These are phyloP conservation scores for Girardinus metallicus DNA, from an alignment of 2,797 vertebrate genomes.

Conservation along the genomic window DNA sequence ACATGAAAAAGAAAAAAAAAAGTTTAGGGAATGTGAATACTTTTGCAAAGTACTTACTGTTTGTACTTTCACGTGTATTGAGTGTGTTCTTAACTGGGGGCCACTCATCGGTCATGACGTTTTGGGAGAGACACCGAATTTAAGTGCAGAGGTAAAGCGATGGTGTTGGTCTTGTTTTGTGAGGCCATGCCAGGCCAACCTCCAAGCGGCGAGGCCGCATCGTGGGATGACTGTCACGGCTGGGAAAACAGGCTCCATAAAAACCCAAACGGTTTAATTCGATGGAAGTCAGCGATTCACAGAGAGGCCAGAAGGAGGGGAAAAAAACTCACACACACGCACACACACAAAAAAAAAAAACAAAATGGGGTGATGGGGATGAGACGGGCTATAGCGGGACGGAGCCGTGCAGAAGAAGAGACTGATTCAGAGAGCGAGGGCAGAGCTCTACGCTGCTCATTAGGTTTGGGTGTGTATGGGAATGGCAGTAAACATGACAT, in stretches of 20 bases:
- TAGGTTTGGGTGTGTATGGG: conserved; percentile 82
- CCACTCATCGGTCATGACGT: conserved; percentile 21
- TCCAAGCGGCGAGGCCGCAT: conserved; percentile 33
- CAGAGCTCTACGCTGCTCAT: conserved; percentile 61
- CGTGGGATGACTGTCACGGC: conserved; percentile 17
- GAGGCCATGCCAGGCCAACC: conserved; percentile 57
- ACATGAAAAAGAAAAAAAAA: no score
- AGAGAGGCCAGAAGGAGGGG: conserved; percentile 21
- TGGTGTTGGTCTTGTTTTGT: conserved; percentile 53
- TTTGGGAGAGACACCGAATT: conserved; percentile 18
- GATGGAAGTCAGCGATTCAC: conserved; percentile 35
- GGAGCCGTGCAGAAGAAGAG: conserved; percentile 32
- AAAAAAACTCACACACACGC: no score
- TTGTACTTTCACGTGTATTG: background rate
- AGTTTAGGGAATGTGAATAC: background rate
- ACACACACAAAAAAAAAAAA: no score
- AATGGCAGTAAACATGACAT: conserved; percentile 81
- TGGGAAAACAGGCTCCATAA: conserved; percentile 30
- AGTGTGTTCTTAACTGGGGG: conserved; percentile 11
- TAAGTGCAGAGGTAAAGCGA: conserved; percentile 49
- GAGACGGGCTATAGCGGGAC: conserved; percentile 28
- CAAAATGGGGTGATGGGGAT: conserved; percentile 18
- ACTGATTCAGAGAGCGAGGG: conserved; percentile 24
- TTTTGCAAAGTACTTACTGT: background rate
- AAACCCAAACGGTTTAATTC: conserved; percentile 36